Evolutionary conservation across 2,888 invertebrate genomes (phyloP).

Genomic region (Helicoverpa assulta): DNA sequence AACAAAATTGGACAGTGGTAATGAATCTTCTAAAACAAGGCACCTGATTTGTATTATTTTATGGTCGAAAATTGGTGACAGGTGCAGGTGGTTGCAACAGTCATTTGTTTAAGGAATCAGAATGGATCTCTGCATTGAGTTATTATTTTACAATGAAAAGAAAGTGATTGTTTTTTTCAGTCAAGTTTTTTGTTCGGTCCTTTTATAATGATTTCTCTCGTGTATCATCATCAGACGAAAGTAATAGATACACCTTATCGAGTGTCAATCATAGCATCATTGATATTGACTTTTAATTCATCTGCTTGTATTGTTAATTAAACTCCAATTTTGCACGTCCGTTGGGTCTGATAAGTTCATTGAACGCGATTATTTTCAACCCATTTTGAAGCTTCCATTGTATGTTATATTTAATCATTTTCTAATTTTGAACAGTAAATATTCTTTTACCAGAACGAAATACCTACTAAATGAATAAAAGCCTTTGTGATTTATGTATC

Average conservation of each 20-base stretch:
- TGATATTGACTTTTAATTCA: neutral
- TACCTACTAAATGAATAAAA: neutral
- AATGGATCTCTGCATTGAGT: slow-evolving; percentile 75
- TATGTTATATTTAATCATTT: neutral
- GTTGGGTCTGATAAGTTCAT: neutral
- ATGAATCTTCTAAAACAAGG: slow-evolving; percentile 81
- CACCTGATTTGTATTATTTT: slow-evolving; percentile 80
- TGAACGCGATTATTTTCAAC: neutral
- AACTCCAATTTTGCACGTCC: slow-evolving; percentile 1
- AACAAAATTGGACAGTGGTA: slow-evolving; percentile 72
- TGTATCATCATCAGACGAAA: slow-evolving; percentile 33
- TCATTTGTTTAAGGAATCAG: slow-evolving; percentile 73
- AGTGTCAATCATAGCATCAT: slow-evolving; percentile 27
- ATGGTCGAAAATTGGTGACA: slow-evolving; percentile 78
- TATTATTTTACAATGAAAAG: slow-evolving; percentile 74
- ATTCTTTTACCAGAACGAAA: neutral
- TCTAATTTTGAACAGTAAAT: neutral
- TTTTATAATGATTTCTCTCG: slow-evolving; percentile 48
- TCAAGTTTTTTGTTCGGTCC: slow-evolving; percentile 33
- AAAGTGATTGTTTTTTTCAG: slow-evolving; percentile 64
- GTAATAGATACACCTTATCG: slow-evolving; percentile 19
- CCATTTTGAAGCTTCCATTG: neutral
- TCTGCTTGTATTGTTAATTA: slow-evolving; percentile 6
- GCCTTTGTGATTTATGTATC: slow-evolving; percentile 21
- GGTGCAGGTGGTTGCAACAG: slow-evolving; percentile 73